Evolutionary conservation across 1,140 invertebrate genomes (phyloP).

Genomic region (Drosophila azteca): DNA sequence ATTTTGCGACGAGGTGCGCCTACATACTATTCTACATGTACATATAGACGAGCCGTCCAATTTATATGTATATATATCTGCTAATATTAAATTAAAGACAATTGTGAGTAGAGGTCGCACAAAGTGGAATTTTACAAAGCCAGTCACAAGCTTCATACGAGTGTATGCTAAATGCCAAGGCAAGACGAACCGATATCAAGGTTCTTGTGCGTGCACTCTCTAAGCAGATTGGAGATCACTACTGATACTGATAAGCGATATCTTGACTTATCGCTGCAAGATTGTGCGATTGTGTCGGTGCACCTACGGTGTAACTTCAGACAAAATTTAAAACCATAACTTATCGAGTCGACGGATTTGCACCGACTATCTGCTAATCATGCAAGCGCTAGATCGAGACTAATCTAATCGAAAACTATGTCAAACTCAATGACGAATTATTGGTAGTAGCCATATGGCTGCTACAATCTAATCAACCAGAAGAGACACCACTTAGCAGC

Average conservation of each 20-base stretch:
- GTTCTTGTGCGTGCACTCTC: constrained; percentile 25
- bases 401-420: constrained; percentile 41
- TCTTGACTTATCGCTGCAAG: constrained; percentile 13
- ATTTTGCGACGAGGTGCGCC: constrained; percentile 32
- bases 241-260: constrained; percentile 30
- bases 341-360: not conserved
- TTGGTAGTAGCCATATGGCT: constrained; percentile 26
- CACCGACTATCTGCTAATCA: constrained; percentile 5
- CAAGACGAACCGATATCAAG: constrained; percentile 39
- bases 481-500: constrained; percentile 28
- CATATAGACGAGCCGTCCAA: constrained; percentile 6
- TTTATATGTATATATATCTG: constrained; percentile 45
- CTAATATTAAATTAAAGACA: constrained; percentile 77
- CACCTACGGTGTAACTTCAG: constrained; percentile 11
- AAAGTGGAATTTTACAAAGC: constrained; percentile 1
- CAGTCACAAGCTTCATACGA: not conserved
- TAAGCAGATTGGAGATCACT: constrained; percentile 12
- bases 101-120: constrained; percentile 72
- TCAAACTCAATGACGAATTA: constrained; percentile 19
- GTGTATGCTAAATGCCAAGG: constrained; percentile 9
- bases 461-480: constrained; percentile 52
- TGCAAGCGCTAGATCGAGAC: not conserved
- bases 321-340: constrained; percentile 5
- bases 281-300: constrained; percentile 17
- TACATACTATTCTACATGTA: constrained; percentile 23